A percentile compares a stretch with the other conserved stretches of the same genome.
Evolutionary conservation across 2,888 invertebrate species (phyloP).

Genomic region (Synanthedon tipuliformis): DNA sequence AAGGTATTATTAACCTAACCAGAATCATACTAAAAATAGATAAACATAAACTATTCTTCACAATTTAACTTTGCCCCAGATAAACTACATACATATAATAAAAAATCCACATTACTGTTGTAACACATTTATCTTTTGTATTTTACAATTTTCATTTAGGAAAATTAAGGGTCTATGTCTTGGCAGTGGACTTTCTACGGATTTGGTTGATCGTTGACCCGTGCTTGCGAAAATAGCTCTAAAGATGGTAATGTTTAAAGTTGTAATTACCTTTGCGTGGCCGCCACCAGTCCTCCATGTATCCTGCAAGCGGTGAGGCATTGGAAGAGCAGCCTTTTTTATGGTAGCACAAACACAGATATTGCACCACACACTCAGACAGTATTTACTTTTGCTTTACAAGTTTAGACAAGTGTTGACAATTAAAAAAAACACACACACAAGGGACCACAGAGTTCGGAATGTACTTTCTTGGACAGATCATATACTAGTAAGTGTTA

Average conservation of each 20-base stretch:
- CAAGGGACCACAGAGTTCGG: background rate
- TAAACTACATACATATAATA: too few relatives aligned
- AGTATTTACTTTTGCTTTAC: conserved; percentile 57
- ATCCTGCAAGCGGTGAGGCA: conserved; percentile 95
- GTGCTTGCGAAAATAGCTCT: conserved; percentile 9
- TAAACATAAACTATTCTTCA: too few relatives aligned
- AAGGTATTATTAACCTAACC: too few relatives aligned
- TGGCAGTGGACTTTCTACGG: too few relatives aligned
- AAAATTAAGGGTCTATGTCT: too few relatives aligned
- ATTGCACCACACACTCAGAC: conserved; percentile 63
- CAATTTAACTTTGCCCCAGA: too few relatives aligned
- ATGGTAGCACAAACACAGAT: conserved; percentile 72
- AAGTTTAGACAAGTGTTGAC: background rate
- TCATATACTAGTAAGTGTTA: too few relatives aligned
- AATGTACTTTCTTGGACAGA: too few relatives aligned
- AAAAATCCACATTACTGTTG: too few relatives aligned
- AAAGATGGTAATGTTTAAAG: conserved; percentile 33
- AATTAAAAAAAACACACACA: background rate
- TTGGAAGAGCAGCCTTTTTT: conserved; percentile 76
- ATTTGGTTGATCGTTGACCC: background rate
- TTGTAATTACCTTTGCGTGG: conserved; percentile 91
- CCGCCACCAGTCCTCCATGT: conserved; percentile 98
- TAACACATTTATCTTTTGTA: too few relatives aligned
- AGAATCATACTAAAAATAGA: too few relatives aligned
- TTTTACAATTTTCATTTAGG: too few relatives aligned